Base-by-base conservation (phyloP, 2,888 invertebrate genomes). In the Drosophila falleni region DNA sequence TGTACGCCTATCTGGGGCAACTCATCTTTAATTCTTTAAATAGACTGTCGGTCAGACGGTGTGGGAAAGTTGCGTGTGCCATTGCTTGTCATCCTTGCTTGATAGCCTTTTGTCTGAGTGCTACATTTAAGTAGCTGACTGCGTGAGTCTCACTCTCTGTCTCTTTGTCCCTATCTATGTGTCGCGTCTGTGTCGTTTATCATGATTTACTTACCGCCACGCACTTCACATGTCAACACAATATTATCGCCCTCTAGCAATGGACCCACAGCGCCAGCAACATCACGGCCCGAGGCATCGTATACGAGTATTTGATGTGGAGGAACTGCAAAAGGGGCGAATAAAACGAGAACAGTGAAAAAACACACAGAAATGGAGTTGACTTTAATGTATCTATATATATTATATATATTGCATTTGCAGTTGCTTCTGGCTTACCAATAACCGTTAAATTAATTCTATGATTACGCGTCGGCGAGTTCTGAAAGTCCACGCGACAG, bases 401-500 rank as follows among this genome's bases (percentile, higher is more conserved):
- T 65, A 50, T 66, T 65, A 50, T 65, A 50, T 66, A 65, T 74
- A 80, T 64, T 86, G 83, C 67, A 78, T 67, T 71, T 49, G 13
- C 35, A 63, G 50, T 49, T 47, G 44, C 54, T 49, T 47, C 37
- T 49, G 54, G 94, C 96, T 96, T 93, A 98, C 98, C 97, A 92
- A 97, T 97, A 88, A 98, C 97, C 89, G 97, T 97, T 81, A 98
- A 95, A 91, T 96, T 96, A 92, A 97, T 96, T 90, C 97, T 96
- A 92, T 97, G 96, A 92, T 97, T 97, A 87, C 97, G 95, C 13
- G 97, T 97, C 33, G 97, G 97, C 9, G 97, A 96, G 90, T 97
- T 97, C 88, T 96, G 96, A 93, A 97, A 98, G 93, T 98, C 97
- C 35, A 98, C 97, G 73, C 98, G 94, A 92, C 98, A 98, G 81